Conservation (phyloP, 2,888 invertebrate genomes). For the Diplazon laetatorius region DNA sequence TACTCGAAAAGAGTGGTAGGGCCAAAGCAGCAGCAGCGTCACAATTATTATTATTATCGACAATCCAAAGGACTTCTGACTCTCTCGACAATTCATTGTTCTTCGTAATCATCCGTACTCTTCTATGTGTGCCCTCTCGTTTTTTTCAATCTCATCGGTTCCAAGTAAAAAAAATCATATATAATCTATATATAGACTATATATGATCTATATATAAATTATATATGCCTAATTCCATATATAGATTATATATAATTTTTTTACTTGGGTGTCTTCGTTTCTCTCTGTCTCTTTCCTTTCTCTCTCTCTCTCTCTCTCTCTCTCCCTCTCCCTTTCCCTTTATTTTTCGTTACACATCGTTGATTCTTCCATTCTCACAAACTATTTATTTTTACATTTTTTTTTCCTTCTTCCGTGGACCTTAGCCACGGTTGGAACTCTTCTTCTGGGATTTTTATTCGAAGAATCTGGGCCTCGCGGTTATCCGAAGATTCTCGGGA, state of each 20-base stretch:
- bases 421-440: slow-evolving; percentile 43
- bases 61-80: slow-evolving; percentile 28
- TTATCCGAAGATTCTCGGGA: slow-evolving; percentile 17
- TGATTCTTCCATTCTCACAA: slow-evolving; percentile 48
- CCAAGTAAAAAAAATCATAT: no score
- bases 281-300: slow-evolving; percentile 41
- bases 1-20: slow-evolving; percentile 35
- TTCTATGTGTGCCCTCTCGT: slow-evolving; percentile 3
- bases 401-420: slow-evolving; percentile 5
- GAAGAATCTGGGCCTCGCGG: slow-evolving; percentile 10
- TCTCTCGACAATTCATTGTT: slow-evolving; percentile 45
- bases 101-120: slow-evolving; percentile 55
- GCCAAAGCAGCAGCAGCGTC: slow-evolving; percentile 21
- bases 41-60: slow-evolving; percentile 59
- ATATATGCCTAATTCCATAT: no score
- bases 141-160: slow-evolving; percentile 38
- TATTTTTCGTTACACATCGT: slow-evolving; percentile 35
- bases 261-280: slow-evolving; percentile 54
- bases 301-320: no score
- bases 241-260: no score
- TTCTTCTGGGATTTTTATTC: slow-evolving; percentile 15
- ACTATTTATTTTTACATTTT: slow-evolving; percentile 9
- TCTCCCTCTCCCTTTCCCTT: slow-evolving; percentile 13
- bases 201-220: no score
- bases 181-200: no score